Evolutionary conservation across 2,113 vertebrate genomes (phyloP).

Genomic region (Pteruthius melanotis): DNA sequence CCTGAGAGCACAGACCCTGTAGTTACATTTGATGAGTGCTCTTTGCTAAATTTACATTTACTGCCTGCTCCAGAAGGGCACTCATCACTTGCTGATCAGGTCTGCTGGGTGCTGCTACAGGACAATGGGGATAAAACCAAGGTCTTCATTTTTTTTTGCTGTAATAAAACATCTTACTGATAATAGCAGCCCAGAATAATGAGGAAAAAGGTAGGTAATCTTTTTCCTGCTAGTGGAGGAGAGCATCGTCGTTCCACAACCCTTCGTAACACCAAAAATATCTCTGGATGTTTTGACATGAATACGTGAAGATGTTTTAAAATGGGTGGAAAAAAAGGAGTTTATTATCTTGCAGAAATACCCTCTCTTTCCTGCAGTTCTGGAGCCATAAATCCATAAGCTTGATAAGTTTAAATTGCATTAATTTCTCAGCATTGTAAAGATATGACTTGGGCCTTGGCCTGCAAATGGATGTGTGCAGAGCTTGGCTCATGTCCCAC

Average conservation of each 20-base stretch:
- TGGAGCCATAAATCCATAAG: not conserved
- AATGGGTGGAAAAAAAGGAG: not conserved
- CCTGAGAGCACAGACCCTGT: not conserved
- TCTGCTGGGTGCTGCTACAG: not conserved
- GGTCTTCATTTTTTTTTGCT: not conserved
- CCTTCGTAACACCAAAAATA: not conserved
- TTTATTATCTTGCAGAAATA: not conserved
- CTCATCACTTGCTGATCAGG: not conserved
- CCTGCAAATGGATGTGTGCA: not conserved
- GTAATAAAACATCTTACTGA: not conserved
- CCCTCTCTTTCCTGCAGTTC: not conserved
- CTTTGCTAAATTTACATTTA: constrained; percentile 3
- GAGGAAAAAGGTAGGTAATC: not conserved
- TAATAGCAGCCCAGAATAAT: not conserved
- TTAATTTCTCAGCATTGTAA: not conserved
- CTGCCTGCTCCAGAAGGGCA: not conserved
- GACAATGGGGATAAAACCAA: not conserved
- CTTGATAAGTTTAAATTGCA: not conserved
- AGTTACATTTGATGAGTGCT: constrained; percentile 24
- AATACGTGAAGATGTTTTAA: not conserved
- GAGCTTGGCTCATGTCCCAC: not conserved
- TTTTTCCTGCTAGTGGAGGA: not conserved
- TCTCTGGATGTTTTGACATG: not conserved
- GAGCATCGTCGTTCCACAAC: not conserved
- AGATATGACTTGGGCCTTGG: not conserved